Evolutionary conservation across 2,797 vertebrate species (phyloP).

Genomic region (Alouatta caraya): DNA sequence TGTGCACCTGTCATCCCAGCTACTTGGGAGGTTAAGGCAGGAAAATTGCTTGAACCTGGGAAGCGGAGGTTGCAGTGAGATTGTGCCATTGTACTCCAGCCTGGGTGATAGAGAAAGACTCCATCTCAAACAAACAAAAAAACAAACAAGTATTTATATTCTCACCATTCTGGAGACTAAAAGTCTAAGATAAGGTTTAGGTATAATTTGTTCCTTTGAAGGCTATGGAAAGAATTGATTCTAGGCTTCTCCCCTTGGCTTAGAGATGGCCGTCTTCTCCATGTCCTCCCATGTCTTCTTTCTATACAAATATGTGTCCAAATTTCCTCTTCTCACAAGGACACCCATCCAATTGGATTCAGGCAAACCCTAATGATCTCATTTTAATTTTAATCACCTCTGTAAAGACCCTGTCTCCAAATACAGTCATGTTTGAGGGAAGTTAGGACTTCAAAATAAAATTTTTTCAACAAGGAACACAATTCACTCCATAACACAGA

Average conservation of each 20-base stretch:
- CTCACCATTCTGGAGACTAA: neutral
- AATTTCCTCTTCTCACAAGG: neutral
- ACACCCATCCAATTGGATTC: neutral
- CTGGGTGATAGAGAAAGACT: too few relatives aligned
- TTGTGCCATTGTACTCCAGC: too few relatives aligned
- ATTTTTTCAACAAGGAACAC: accelerated
- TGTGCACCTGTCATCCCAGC: too few relatives aligned
- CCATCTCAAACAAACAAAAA: too few relatives aligned
- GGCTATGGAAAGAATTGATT: neutral
- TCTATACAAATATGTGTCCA: neutral
- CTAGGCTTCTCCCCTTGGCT: neutral
- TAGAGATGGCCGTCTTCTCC: neutral
- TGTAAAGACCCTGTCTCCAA: neutral
- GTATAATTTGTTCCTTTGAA: neutral
- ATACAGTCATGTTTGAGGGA: neutral
- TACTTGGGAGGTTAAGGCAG: too few relatives aligned
- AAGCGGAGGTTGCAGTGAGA: too few relatives aligned
- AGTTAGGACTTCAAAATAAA: neutral
- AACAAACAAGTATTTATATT: neutral
- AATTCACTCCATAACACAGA: neutral
- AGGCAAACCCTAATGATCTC: neutral
- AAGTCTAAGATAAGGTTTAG: neutral
- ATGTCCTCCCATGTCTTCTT: neutral
- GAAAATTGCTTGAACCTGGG: too few relatives aligned
- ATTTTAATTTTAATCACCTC: neutral